Evolutionary conservation across 2,888 invertebrate genomes (phyloP).

Genomic region (Sarcophaga carnaria): DNA sequence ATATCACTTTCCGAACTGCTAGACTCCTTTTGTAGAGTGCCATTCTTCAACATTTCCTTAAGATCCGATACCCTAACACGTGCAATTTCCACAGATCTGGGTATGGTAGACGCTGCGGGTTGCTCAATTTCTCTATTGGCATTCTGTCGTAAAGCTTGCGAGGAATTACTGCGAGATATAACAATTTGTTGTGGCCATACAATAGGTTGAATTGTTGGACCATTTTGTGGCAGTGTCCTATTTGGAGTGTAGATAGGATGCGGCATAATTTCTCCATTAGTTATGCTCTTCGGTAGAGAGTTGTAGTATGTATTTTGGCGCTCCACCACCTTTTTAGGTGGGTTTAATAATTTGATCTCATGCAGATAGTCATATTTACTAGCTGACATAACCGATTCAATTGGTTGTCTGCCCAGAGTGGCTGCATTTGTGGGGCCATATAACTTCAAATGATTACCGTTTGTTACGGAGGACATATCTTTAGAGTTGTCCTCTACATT

Average conservation of each 20-base stretch:
- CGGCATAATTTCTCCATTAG: constrained; percentile 84
- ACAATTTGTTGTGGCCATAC: constrained; percentile 80
- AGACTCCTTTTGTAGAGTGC: constrained; percentile 78
- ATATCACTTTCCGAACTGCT: constrained; percentile 84
- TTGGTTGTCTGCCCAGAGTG: constrained; percentile 53
- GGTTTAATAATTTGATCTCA: constrained; percentile 80
- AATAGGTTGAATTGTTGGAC: constrained; percentile 33
- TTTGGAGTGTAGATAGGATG: constrained; percentile 86
- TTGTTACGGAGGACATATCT: constrained; percentile 32
- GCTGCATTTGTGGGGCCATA: constrained; percentile 53
- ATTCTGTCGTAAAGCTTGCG: constrained; percentile 83
- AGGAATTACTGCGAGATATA: constrained; percentile 85
- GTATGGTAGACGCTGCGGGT: constrained; percentile 74
- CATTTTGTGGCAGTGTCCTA: constrained; percentile 82
- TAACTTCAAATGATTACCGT: constrained; percentile 35
- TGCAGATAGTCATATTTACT: constrained; percentile 80
- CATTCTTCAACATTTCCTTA: constrained; percentile 81
- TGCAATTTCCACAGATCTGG: constrained; percentile 81
- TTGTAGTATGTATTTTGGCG: constrained; percentile 78
- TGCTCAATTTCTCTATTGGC: constrained; percentile 33
- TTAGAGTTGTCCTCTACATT: constrained; percentile 82
- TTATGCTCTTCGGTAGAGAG: constrained; percentile 80
- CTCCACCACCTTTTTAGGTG: constrained; percentile 73
- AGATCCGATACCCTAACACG: constrained; percentile 80
- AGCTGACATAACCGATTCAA: constrained; percentile 44